Evolutionary conservation across 1,140 invertebrate genomes (phyloP), one percentile per base, ranked within the genome.

Genomic region (Drosophila cardini): DNA sequence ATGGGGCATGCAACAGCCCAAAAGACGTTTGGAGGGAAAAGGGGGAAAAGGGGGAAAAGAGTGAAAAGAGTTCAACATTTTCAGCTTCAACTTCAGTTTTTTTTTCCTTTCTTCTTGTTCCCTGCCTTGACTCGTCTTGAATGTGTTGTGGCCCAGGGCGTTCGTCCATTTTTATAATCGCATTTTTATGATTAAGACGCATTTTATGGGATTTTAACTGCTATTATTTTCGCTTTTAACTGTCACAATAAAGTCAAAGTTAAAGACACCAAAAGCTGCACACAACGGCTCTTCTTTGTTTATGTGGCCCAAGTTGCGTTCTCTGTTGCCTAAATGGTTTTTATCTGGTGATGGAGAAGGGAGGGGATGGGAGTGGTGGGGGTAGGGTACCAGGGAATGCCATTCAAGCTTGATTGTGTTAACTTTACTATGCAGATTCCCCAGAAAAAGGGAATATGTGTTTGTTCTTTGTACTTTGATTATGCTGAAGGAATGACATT

Each of bases 171-270:
- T 89, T 89, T 89, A 89, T 89, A 89, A 90, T 90, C 85, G 80
- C 86, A 90, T 90, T 90, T 90, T 90, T 90, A 90, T 90, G 85
- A 90, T 90, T 90, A 90, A 90, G 85, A 90, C 85, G 81, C 85
- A 79, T 90, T 90, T 89, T 90, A 90, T 90, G 85, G 72, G 78
- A 90, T 90, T 90, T 90, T 89, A 90, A 90, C 85, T 90, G 85
- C 80, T 90, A 90, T 90, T 90, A 90, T 90, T 90, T 81, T 90
- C 79, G 78, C 85, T 90, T 90, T 90, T 90, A 90, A 90, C 85
- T 90, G 85, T 90, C 85, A 90, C 85, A 90, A 90, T 90, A 90
- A 90, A 89, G 85, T 81, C 78, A 85, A 87, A 89, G 78, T 89
- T 90, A 89, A 89, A 89, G 85, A 89, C 83, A 87, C 64, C 84